A percentile compares a stretch with the other conserved stretches of the same genome.
phyloP scores from a whole-genome alignment of 2,888 invertebrate species.

The Drosophila multiciliata region DNA sequence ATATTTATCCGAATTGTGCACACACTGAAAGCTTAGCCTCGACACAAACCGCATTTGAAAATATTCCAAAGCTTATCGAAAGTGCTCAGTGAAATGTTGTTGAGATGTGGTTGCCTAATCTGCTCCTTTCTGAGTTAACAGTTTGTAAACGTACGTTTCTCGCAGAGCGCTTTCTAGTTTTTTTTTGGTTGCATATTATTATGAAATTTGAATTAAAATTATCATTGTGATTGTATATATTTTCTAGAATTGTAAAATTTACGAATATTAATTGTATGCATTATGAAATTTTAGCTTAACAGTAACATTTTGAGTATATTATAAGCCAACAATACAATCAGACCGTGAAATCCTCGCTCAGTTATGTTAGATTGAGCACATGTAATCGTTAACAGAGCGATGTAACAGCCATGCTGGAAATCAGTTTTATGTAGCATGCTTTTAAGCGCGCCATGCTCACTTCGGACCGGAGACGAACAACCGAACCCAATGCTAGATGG shows the following conservation, averaged over 20 bases:
- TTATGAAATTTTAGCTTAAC: background rate
- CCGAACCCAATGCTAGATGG: constrained; percentile 35
- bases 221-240: background rate
- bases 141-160: background rate
- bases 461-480: constrained; percentile 38
- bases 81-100: background rate
- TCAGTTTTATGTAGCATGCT: constrained; percentile 34
- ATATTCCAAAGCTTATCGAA: background rate
- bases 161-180: background rate
- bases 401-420: constrained; percentile 26
- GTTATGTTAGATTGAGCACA: background rate
- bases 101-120: background rate
- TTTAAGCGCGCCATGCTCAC: constrained; percentile 37
- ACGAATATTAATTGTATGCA: background rate
- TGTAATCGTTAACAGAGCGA: constrained; percentile 24
- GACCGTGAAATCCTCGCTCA: background rate
- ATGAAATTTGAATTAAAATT: background rate
- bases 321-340: background rate
- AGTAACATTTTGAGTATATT: constrained; percentile 13
- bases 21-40: background rate
- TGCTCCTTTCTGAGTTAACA: constrained; percentile 13
- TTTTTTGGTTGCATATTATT: background rate
- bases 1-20: background rate
- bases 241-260: background rate
- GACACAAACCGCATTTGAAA: constrained; percentile 6